Percentiles rank a stretch among this genome's conserved stretches.
Conservation (phyloP, 1,140 invertebrate genomes). For the Monomorium pharaonis region DNA sequence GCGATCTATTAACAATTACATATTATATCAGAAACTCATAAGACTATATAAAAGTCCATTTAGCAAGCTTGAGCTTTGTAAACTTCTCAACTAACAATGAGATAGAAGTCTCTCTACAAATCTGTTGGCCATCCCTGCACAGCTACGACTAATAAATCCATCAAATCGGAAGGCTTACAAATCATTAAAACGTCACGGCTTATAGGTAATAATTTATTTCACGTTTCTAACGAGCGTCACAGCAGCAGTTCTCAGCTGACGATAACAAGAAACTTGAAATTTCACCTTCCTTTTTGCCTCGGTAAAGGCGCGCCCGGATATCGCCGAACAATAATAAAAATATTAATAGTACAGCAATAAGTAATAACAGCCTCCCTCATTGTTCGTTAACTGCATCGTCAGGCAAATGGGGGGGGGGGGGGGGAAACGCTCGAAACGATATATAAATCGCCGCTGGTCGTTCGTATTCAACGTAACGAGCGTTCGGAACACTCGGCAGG, state of each 20-base stretch:
- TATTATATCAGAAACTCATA: not conserved
- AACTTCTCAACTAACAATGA: not conserved
- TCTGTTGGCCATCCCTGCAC: not conserved
- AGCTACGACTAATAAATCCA: not conserved
- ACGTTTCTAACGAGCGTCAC: not conserved
- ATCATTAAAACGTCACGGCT: not conserved
- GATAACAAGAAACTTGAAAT: not conserved
- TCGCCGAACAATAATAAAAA: not conserved
- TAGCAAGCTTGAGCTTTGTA: not conserved
- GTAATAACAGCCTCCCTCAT: not conserved
- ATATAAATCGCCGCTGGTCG: slow-evolving; percentile 18
- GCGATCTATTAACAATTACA: no score
- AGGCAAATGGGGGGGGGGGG: not conserved
- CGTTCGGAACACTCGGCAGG: slow-evolving; percentile 19
- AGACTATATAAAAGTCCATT: not conserved
- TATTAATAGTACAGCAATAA: not conserved
- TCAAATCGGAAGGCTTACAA: not conserved
- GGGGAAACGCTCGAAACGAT: slow-evolving; percentile 18
- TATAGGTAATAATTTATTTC: not conserved
- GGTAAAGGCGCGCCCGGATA: not conserved
- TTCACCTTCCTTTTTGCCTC: not conserved
- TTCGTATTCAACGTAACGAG: slow-evolving; percentile 48
- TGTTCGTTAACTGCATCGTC: not conserved
- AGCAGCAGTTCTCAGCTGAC: not conserved
- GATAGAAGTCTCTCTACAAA: not conserved